Percentiles rank a stretch among this genome's conserved stretches.
phyloP scores from a whole-genome alignment of 1,140 invertebrate species.

The Panagrolaimus sp. region DNA sequence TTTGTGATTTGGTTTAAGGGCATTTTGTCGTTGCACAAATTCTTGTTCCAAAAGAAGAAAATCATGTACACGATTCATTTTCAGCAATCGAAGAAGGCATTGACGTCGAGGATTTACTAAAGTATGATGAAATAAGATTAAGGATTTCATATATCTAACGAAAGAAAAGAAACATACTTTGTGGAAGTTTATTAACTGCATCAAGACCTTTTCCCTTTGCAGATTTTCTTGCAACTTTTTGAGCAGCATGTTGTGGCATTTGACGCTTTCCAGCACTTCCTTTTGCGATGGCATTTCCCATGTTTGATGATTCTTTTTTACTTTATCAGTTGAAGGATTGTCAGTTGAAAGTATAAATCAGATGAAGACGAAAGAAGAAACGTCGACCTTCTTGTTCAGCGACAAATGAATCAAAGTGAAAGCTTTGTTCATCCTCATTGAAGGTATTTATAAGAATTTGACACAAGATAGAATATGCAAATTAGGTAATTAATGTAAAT shows the following conservation, averaged over 20 bases:
- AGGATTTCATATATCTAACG: not conserved
- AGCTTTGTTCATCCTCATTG: too few species aligned
- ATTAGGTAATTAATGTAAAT: too few species aligned
- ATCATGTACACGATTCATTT: conserved; percentile 44
- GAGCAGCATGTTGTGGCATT: conserved; percentile 42
- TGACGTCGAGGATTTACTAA: conserved; percentile 35
- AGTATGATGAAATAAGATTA: too few species aligned
- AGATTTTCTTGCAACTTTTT: conserved; percentile 40
- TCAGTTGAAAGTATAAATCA: too few species aligned
- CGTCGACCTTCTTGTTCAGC: too few species aligned
- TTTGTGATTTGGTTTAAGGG: conserved; percentile 18
- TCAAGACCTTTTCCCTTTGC: conserved; percentile 27
- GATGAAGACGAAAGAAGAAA: too few species aligned
- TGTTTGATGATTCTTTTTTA: too few species aligned
- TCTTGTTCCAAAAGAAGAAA: conserved; percentile 43
- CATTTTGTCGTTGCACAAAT: conserved; percentile 35
- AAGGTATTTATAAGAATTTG: too few species aligned
- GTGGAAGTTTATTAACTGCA: conserved; percentile 37
- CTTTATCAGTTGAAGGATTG: too few species aligned
- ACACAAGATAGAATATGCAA: too few species aligned
- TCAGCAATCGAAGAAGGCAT: conserved; percentile 44
- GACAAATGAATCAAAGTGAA: too few species aligned
- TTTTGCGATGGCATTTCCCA: conserved; percentile 18
- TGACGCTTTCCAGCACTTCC: conserved; percentile 28
- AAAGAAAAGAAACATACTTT: not conserved